Conservation (phyloP, 2,113 vertebrate species). For the Notothenia coriiceps region DNA sequence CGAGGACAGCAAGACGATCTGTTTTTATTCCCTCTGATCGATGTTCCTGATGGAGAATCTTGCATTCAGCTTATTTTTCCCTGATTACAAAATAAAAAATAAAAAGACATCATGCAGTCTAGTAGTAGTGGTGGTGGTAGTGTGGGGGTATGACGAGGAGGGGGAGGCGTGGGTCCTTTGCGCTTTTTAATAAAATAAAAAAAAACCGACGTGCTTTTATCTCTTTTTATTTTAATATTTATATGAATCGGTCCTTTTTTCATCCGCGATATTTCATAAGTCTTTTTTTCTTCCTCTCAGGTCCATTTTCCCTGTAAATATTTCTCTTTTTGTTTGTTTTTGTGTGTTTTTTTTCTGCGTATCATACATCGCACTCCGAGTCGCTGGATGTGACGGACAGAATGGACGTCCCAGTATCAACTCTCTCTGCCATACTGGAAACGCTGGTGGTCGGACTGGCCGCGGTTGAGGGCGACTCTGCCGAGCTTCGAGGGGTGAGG, state of each 20-base stretch:
- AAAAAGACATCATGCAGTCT: conserved; percentile 90
- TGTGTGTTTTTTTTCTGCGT: conserved; percentile 74
- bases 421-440: conserved; percentile 97
- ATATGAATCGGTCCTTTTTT: conserved; percentile 87
- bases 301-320: conserved; percentile 88
- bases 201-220: conserved; percentile 94
- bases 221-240: conserved; percentile 88
- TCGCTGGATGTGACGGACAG: conserved; percentile 99
- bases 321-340: conserved; percentile 83
- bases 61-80: conserved; percentile 85
- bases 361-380: conserved; percentile 99
- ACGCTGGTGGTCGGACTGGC: conserved; percentile 99
- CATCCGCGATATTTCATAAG: conserved; percentile 87
- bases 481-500: conserved; percentile 97
- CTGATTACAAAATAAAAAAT: conserved; percentile 89
- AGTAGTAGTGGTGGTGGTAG: conserved; percentile 75
- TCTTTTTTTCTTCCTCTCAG: conserved; percentile 84
- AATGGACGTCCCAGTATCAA: conserved; percentile 96
- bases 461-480: conserved; percentile 97
- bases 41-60: conserved; percentile 93
- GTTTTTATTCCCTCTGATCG: conserved; percentile 93
- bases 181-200: conserved; percentile 86
- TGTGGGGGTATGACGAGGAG: conserved; percentile 75
- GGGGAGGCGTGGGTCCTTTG: conserved; percentile 93
- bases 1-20: conserved; percentile 82